These are phyloP conservation scores for Peribatodes rhomboidaria DNA, from an alignment of 2,888 invertebrate species.

Conservation along the genomic window DNA sequence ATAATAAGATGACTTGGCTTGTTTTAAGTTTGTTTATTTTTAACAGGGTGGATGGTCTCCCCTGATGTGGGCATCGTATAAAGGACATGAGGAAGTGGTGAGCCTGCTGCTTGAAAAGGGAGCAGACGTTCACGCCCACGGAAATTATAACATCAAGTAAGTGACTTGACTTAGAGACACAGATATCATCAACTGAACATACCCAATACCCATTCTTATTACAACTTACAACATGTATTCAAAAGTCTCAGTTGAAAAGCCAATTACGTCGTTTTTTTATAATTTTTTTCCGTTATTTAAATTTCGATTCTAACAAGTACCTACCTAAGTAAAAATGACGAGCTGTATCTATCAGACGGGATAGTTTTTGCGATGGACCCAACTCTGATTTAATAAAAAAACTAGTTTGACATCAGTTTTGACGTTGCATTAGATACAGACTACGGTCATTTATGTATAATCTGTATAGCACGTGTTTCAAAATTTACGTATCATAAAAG, in stretches of 20 bases:
- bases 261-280: background rate
- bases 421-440: slow-evolving; percentile 14
- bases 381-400: slow-evolving; percentile 1
- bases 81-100: slow-evolving; percentile 93
- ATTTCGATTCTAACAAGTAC: background rate
- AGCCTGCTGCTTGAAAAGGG: slow-evolving; percentile 92
- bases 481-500: slow-evolving; percentile 5
- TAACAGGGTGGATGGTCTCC: slow-evolving; percentile 97
- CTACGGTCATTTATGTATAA: background rate
- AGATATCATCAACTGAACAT: background rate
- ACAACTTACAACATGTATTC: too few species aligned
- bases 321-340: background rate
- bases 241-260: background rate
- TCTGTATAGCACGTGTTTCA: slow-evolving; percentile 13
- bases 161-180: slow-evolving; percentile 39
- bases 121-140: slow-evolving; percentile 98
- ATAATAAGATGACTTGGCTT: slow-evolving; percentile 1
- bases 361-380: slow-evolving; percentile 6
- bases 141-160: slow-evolving; percentile 94
- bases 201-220: background rate
- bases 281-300: background rate
- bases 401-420: background rate
- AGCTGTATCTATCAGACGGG: background rate
- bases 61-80: slow-evolving; percentile 99
- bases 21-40: slow-evolving; percentile 10